Conservation (phyloP, 1,140 invertebrate species). For the Ladona fulva region DNA sequence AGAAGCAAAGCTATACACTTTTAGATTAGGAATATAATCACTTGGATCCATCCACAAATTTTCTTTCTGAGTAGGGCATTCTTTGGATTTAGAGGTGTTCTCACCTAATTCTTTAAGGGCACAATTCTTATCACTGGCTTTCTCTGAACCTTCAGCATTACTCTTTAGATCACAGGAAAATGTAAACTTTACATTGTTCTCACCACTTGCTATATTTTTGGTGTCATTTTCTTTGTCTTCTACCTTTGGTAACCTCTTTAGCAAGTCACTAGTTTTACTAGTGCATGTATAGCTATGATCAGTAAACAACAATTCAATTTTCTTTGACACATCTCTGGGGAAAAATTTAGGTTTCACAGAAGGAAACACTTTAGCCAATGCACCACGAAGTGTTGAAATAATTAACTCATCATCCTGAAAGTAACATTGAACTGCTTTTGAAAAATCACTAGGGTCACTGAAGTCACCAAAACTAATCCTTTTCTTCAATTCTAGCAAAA, state of each 20-base stretch:
- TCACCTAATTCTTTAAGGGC: too few species aligned
- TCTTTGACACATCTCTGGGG: background rate
- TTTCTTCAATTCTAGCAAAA: too few species aligned
- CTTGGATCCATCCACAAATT: slow-evolving; percentile 1
- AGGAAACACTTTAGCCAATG: background rate
- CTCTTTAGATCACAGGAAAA: background rate
- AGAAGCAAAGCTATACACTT: background rate
- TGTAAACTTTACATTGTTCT: background rate
- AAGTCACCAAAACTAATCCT: background rate
- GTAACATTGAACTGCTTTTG: background rate
- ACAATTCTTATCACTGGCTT: background rate
- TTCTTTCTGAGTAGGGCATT: background rate
- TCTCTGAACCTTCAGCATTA: background rate
- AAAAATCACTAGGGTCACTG: background rate
- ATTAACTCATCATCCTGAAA: background rate
- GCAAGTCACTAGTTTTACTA: background rate
- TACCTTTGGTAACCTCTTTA: background rate
- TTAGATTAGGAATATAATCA: background rate
- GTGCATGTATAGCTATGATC: background rate
- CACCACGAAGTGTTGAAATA: background rate
- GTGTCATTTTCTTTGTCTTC: background rate
- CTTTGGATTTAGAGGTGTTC: background rate
- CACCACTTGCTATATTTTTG: background rate
- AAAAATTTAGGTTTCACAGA: background rate
- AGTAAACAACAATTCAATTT: background rate